These are phyloP conservation scores for Clarias platycephalus DNA, from an alignment of 2,797 vertebrate genomes.

Conservation along the genomic window DNA sequence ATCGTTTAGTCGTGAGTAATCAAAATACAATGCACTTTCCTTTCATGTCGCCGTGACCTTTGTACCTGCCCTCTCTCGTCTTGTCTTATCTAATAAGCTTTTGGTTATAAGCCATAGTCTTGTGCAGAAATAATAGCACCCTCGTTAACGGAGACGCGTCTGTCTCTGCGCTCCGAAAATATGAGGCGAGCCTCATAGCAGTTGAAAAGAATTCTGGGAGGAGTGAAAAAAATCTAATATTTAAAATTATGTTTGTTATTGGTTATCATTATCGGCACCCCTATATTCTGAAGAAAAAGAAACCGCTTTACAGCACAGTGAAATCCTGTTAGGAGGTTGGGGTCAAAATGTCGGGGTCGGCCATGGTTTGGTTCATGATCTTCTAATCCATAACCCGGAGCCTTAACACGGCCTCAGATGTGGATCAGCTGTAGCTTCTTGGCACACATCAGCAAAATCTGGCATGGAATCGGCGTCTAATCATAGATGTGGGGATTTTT, in stretches of 20 bases:
- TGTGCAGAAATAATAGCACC: neutral
- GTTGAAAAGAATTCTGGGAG: neutral
- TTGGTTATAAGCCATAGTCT: neutral
- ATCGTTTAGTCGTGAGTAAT: neutral
- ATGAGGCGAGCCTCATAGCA: neutral
- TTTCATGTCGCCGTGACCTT: neutral
- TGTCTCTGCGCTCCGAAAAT: neutral
- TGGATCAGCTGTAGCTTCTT: neutral
- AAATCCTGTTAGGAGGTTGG: too few relatives aligned
- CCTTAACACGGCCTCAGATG: too few relatives aligned
- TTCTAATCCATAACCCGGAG: too few relatives aligned
- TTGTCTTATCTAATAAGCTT: neutral
- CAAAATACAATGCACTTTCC: neutral
- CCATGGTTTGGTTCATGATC: too few relatives aligned
- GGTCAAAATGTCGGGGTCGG: too few relatives aligned
- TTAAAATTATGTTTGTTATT: neutral
- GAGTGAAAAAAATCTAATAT: neutral
- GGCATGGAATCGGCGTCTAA: neutral
- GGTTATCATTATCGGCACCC: neutral
- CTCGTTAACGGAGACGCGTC: neutral
- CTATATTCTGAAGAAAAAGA: neutral
- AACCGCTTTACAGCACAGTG: too few relatives aligned
- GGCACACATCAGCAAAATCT: neutral
- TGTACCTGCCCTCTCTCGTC: neutral
- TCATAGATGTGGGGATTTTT: neutral